A percentile compares a stretch with the other conserved stretches of the same genome.
These are phyloP conservation scores for Drosophila guanche DNA, from an alignment of 1,140 invertebrate species.

Conservation along the genomic window DNA sequence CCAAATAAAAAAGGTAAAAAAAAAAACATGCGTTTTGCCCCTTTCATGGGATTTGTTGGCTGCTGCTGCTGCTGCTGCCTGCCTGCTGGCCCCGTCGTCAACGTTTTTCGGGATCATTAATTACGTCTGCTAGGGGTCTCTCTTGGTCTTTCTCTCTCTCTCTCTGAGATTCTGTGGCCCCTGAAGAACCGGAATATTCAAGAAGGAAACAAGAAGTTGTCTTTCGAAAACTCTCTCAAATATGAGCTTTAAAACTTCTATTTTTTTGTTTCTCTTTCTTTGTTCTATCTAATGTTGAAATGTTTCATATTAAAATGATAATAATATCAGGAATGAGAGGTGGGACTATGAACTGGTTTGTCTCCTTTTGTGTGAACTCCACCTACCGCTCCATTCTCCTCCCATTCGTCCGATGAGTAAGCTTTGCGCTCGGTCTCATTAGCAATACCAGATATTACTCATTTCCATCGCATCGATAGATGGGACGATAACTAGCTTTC, in stretches of 20 bases:
- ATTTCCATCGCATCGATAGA: slow-evolving; percentile 17
- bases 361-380: slow-evolving; percentile 11
- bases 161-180: slow-evolving; percentile 1
- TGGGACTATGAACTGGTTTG: slow-evolving; percentile 37
- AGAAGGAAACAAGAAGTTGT: slow-evolving; percentile 80
- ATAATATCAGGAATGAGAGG: slow-evolving; percentile 16
- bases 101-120: slow-evolving; percentile 77
- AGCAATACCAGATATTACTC: slow-evolving; percentile 27
- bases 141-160: not conserved
- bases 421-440: slow-evolving; percentile 55
- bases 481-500: not conserved
- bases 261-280: slow-evolving; percentile 23
- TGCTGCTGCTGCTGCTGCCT: slow-evolving; percentile 34
- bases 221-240: slow-evolving; percentile 37
- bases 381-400: slow-evolving; percentile 8
- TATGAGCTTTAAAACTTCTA: slow-evolving; percentile 44
- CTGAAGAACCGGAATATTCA: slow-evolving; percentile 69
- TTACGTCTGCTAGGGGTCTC: slow-evolving; percentile 61
- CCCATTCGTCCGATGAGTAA: slow-evolving; percentile 56
- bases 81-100: slow-evolving; percentile 45
- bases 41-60: slow-evolving; percentile 34
- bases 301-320: slow-evolving; percentile 61
- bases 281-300: slow-evolving; percentile 41
- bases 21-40: slow-evolving; percentile 60
- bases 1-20: slow-evolving; percentile 39